A percentile compares a stretch with the other conserved stretches of the same genome.
These are phyloP conservation scores for Amiota minor DNA, from an alignment of 2,888 invertebrate genomes.

Conservation along the genomic window DNA sequence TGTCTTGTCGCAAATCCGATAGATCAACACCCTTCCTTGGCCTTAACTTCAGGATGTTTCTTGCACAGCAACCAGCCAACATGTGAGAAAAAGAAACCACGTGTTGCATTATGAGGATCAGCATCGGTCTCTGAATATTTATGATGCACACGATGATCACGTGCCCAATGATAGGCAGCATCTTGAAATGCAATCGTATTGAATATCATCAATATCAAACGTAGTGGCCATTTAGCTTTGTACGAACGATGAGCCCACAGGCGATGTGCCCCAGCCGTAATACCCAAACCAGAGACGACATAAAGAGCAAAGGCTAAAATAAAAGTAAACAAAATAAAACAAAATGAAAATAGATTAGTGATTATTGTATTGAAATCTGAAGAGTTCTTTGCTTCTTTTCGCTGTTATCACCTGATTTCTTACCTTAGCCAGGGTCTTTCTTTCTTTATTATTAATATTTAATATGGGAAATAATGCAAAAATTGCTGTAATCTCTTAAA, in stretches of 20 bases:
- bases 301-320: slow-evolving; percentile 81
- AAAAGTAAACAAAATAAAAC: neutral
- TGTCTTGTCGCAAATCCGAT: slow-evolving; percentile 87
- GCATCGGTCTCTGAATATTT: slow-evolving; percentile 95
- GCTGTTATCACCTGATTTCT: too few relatives aligned
- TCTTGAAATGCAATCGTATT: slow-evolving; percentile 95
- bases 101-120: slow-evolving; percentile 92
- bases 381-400: too few relatives aligned
- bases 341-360: neutral
- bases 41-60: slow-evolving; percentile 92
- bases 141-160: slow-evolving; percentile 90
- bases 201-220: slow-evolving; percentile 84
- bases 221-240: slow-evolving; percentile 93
- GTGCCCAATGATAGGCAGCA: slow-evolving; percentile 84
- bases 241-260: slow-evolving; percentile 97
- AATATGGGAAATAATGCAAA: neutral
- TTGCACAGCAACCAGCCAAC: slow-evolving; percentile 93
- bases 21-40: slow-evolving; percentile 89
- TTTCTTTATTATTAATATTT: too few relatives aligned
- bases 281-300: slow-evolving; percentile 87
- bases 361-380: too few relatives aligned
- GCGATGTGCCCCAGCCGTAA: slow-evolving; percentile 97
- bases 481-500: neutral
- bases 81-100: slow-evolving; percentile 97
- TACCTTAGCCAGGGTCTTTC: too few relatives aligned